Percentiles rank a stretch among this genome's conserved stretches.
phyloP scores from a whole-genome alignment of 2,113 vertebrate species.

The Struthio camelus region DNA sequence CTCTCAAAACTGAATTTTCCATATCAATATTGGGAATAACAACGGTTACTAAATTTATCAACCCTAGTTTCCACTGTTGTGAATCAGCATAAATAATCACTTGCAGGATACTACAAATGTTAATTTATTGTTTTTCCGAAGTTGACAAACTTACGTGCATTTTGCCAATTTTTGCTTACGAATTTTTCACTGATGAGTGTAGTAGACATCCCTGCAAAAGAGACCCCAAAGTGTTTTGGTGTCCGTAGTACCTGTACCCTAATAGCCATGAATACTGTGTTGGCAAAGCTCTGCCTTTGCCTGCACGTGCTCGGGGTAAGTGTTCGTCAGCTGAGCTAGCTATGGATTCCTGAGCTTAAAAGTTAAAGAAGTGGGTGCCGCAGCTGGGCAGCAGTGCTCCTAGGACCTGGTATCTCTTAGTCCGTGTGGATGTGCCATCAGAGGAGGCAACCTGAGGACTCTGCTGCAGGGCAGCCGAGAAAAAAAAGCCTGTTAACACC shows the following conservation, averaged over 20 bases:
- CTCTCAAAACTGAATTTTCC: background rate
- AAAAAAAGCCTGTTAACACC: background rate
- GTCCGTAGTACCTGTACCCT: background rate
- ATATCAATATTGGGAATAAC: background rate
- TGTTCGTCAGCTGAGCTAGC: background rate
- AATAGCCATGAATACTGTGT: background rate
- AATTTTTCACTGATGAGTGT: background rate
- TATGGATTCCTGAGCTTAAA: too few relatives aligned
- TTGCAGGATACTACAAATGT: background rate
- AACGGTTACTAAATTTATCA: background rate
- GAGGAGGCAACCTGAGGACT: background rate
- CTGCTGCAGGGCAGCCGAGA: background rate
- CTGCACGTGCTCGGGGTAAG: background rate
- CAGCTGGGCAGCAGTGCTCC: background rate
- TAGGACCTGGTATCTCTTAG: rapidly evolving
- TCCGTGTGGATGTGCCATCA: background rate
- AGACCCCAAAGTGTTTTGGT: background rate
- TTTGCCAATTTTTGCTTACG: background rate
- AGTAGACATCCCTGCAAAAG: background rate
- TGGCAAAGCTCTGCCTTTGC: background rate
- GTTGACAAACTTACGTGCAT: background rate
- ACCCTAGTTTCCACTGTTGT: background rate
- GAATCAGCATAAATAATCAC: background rate
- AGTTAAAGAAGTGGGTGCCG: background rate
- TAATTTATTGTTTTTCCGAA: background rate